Evolutionary conservation across 2,113 vertebrate genomes (phyloP), one percentile per base, ranked within the genome.

Genomic region (Megaleporinus macrocephalus): DNA sequence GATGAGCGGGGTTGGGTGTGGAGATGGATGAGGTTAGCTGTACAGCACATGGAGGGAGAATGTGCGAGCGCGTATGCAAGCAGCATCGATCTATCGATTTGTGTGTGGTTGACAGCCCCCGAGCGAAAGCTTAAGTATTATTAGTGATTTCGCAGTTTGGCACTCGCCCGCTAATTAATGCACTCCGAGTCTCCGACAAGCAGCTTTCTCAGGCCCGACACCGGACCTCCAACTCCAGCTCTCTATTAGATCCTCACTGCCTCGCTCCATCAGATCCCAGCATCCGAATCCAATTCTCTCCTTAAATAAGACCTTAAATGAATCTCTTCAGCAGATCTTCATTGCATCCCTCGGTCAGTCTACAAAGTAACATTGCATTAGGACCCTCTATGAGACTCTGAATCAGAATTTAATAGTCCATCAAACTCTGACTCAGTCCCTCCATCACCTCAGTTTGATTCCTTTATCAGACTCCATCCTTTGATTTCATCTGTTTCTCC

Each of bases 131-230:
- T 92, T 91, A 92, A 91, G 88, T 90, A 88, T 90, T 90, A 92
- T 93, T 92, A 92, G 88, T 87, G 90, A 89, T 89, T 89, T 87
- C 84, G 89, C 89, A 90, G 86, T 89, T 92, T 90, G 91, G 89
- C 88, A 87, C 88, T 90, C 88, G 92, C 86, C 90, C 90, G 90
- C 91, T 92, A 92, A 91, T 92, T 90, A 92, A 92, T 88, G 85
- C 87, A 89, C 87, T 90, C 84, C 61, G 80, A 90, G 71, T 82
- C 86, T 85, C 79, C 69, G 77, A 77, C 68, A 75, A 66, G 73
- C 29, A 75, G 70, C 30, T 85, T 79, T 82, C 76, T 85, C 79
- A 84, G 59, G 70, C 75, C 41, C 26, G 55, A 80, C 66, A 22
- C 18, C 14, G 41, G 66, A 70, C 41, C 18, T 70, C 12, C 9